Evolutionary conservation across 2,797 vertebrate species (phyloP).

Genomic region (Parauchenoglanis ngamensis): DNA sequence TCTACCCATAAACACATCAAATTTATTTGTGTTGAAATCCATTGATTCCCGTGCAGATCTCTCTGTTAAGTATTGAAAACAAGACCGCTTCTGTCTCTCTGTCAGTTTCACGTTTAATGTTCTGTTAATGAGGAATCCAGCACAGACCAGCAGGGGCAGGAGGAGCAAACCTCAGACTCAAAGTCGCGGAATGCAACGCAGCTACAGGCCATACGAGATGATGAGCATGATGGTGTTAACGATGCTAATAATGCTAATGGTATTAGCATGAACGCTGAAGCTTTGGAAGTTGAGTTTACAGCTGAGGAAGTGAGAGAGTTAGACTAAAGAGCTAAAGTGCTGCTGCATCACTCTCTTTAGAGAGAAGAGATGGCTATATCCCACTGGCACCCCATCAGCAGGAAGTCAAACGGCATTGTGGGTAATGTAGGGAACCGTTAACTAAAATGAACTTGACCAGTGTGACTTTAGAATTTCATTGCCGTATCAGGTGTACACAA

Average conservation of each 20-base stretch:
- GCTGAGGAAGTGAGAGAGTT: background rate
- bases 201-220: background rate
- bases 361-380: background rate
- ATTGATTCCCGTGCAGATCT: background rate
- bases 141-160: no score
- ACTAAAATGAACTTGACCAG: background rate
- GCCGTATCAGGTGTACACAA: background rate
- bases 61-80: background rate
- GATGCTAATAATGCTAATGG: no score
- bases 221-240: background rate
- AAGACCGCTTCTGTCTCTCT: background rate
- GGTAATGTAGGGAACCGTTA: background rate
- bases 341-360: background rate
- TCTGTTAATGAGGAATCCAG: background rate
- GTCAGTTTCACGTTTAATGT: background rate
- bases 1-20: no score
- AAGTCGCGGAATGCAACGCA: background rate
- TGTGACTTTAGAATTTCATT: background rate
- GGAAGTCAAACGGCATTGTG: background rate
- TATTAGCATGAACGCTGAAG: background rate
- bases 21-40: no score
- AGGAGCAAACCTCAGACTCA: background rate
- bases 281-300: background rate
- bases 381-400: background rate
- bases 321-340: background rate